phyloP scores from a whole-genome alignment of 2,888 invertebrate species.

The Philopedon plagiatum region DNA sequence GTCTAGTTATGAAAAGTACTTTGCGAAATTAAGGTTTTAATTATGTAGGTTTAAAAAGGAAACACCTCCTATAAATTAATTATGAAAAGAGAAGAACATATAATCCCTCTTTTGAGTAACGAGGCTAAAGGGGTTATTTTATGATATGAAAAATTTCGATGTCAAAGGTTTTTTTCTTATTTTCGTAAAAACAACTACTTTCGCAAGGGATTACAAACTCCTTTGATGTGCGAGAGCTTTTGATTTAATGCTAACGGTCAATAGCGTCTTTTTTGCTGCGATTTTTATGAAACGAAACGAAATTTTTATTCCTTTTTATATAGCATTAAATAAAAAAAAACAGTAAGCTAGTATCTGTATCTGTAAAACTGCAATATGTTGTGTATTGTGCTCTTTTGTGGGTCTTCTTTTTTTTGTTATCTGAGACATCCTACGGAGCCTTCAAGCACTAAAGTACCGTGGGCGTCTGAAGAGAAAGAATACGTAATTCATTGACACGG shows the following conservation, averaged over 20 bases:
- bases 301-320: background rate
- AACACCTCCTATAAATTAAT: background rate
- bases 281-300: background rate
- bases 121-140: background rate
- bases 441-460: too few species aligned
- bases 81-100: background rate
- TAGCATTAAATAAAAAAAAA: too few species aligned
- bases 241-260: background rate
- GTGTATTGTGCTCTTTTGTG: too few species aligned
- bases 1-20: background rate
- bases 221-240: background rate
- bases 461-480: too few species aligned
- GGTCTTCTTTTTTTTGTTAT: too few species aligned
- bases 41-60: background rate
- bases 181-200: background rate
- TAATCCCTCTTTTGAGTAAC: background rate
- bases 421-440: too few species aligned
- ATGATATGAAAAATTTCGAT: background rate
- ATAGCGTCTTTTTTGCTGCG: background rate
- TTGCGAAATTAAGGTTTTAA: background rate
- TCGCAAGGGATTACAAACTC: background rate
- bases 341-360: too few species aligned
- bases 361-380: too few species aligned
- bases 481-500: too few species aligned
- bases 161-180: background rate